phyloP scores from a whole-genome alignment of 92 coral and sea anemone species.

The Nematostella vectensis region DNA sequence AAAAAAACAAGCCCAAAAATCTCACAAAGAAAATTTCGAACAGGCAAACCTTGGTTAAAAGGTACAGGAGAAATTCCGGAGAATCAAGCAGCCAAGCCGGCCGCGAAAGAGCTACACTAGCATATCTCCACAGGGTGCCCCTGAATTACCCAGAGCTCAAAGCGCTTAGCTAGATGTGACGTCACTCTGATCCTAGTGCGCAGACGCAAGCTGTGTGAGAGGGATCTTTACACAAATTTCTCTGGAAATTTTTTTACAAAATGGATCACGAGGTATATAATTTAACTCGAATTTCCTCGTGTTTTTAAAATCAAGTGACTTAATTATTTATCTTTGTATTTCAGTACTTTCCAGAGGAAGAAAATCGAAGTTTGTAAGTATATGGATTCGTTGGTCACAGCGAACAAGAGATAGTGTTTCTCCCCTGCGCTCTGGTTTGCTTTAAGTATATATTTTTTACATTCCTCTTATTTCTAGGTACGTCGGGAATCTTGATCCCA shows the following conservation, averaged over 20 bases:
- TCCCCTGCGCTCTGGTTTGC: background rate
- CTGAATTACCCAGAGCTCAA: background rate
- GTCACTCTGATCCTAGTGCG: background rate
- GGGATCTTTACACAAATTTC: background rate
- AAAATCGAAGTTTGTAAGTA: background rate
- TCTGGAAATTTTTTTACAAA: background rate
- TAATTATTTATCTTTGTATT: background rate
- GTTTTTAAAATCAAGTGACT: background rate
- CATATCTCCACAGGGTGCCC: too few relatives aligned
- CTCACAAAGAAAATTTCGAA: too few relatives aligned
- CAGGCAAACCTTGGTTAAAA: too few relatives aligned
- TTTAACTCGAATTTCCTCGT: background rate
- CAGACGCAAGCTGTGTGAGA: background rate
- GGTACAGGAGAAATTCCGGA: too few relatives aligned
- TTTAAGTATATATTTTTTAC: background rate
- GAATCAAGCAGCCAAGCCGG: too few relatives aligned
- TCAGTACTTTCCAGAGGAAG: background rate
- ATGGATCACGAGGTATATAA: slow-evolving; percentile 1
- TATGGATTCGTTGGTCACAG: too few relatives aligned
- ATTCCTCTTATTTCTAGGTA: background rate
- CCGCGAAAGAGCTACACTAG: too few relatives aligned
- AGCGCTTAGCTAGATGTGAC: background rate
- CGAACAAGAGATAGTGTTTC: too few relatives aligned
- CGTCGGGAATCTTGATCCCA: background rate
- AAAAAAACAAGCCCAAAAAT: too few relatives aligned